phyloP scores from a whole-genome alignment of 2,797 vertebrate genomes.

The Aeoliscus strigatus region DNA sequence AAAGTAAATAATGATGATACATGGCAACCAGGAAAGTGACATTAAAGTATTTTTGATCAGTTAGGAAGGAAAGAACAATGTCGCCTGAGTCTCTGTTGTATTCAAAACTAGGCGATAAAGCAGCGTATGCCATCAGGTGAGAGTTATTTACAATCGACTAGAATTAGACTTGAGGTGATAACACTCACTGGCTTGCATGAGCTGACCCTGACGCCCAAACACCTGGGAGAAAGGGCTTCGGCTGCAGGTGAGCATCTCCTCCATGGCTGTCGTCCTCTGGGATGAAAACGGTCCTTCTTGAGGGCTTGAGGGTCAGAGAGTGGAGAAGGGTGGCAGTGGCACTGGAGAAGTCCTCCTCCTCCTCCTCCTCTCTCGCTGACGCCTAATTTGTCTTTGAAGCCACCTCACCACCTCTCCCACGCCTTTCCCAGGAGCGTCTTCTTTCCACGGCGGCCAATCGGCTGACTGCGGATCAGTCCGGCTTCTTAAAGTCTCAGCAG shows the following conservation, averaged over 20 bases:
- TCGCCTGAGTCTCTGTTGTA: too few species aligned
- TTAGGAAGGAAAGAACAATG: too few species aligned
- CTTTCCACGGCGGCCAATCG: slow-evolving; percentile 11
- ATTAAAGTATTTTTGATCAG: too few species aligned
- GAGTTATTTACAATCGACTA: too few species aligned
- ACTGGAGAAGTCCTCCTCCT: slow-evolving; percentile 17
- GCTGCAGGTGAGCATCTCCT: slow-evolving; percentile 70
- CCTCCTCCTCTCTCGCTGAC: slow-evolving; percentile 20
- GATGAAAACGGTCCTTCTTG: slow-evolving; percentile 20
- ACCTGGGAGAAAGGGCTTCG: slow-evolving; percentile 79
- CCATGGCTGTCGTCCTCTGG: slow-evolving; percentile 53
- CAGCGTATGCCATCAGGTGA: too few species aligned
- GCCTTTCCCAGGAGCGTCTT: slow-evolving; percentile 31
- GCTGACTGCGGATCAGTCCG: slow-evolving; percentile 56
- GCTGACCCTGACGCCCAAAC: slow-evolving; percentile 79
- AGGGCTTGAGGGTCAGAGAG: slow-evolving; percentile 46
- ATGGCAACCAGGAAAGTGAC: too few species aligned
- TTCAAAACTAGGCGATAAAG: too few species aligned
- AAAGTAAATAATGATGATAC: too few species aligned
- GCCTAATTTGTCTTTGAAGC: slow-evolving; percentile 41
- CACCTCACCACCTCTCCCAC: slow-evolving; percentile 46
- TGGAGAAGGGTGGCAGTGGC: slow-evolving; percentile 9
- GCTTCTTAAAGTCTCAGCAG: slow-evolving; percentile 32
- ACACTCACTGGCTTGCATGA: slow-evolving; percentile 82
- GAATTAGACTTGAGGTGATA: slow-evolving; percentile 4